phyloP scores from a whole-genome alignment of 2,888 invertebrate species.

The Seira sanloemensis region DNA sequence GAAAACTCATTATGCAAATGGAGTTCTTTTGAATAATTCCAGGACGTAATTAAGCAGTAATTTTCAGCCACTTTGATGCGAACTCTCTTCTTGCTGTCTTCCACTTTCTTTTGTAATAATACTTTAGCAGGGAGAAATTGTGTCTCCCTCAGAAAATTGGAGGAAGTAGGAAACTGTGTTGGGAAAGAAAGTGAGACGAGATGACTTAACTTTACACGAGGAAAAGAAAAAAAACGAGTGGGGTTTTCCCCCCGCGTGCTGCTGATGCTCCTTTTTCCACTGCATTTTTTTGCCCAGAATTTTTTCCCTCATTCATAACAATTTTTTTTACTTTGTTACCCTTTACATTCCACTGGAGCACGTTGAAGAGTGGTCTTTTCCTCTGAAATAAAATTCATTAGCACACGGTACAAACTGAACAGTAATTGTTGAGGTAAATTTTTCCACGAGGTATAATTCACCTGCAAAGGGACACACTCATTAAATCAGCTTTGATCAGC shows the following conservation, averaged over 20 bases:
- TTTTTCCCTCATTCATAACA: not conserved
- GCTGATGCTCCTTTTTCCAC: not conserved
- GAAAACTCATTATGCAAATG: conserved; percentile 74
- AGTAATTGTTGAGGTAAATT: too few species aligned
- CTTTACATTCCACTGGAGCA: too few species aligned
- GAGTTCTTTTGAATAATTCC: conserved; percentile 74
- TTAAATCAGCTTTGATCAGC: too few species aligned
- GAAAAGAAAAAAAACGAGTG: conserved; percentile 5
- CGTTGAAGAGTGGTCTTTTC: too few species aligned
- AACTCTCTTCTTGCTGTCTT: conserved; percentile 61
- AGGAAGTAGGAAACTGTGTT: not conserved
- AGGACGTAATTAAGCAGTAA: conserved; percentile 74
- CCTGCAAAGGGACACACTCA: too few species aligned
- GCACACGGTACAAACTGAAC: too few species aligned
- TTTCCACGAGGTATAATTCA: too few species aligned
- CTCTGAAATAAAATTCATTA: too few species aligned
- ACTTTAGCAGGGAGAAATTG: not conserved
- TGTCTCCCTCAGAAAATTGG: not conserved
- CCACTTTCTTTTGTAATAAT: conserved; percentile 31
- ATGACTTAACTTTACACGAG: conserved; percentile 40
- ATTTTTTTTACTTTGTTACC: too few species aligned
- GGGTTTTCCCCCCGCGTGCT: not conserved
- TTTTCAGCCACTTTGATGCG: conserved; percentile 74
- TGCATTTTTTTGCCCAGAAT: not conserved
- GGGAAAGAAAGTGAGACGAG: not conserved